These are phyloP conservation scores for Megaceryle torquata DNA, from an alignment of 2,113 vertebrate species.

Conservation along the genomic window DNA sequence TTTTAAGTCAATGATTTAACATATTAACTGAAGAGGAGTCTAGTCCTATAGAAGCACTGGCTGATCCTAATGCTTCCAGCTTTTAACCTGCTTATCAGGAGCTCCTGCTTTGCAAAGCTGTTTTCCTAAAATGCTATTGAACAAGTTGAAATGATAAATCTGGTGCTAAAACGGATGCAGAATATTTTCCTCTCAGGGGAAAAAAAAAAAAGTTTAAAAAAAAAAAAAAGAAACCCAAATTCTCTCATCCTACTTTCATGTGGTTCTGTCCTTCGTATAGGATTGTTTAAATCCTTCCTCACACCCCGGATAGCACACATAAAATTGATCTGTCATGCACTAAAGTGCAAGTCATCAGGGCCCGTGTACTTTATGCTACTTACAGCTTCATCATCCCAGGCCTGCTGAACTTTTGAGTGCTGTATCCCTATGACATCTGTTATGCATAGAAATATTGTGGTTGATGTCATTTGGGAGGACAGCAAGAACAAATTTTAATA, in stretches of 20 bases:
- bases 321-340: background rate
- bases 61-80: constrained; percentile 58
- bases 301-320: background rate
- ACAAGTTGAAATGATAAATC: constrained; percentile 70
- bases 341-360: background rate
- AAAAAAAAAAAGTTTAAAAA: background rate
- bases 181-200: constrained; percentile 20
- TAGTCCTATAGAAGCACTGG: background rate
- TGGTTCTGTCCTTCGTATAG: constrained; percentile 32
- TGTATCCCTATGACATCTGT: background rate
- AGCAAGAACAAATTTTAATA: background rate
- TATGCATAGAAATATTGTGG: background rate
- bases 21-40: constrained; percentile 32
- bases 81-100: constrained; percentile 58
- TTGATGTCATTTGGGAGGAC: background rate
- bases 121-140: constrained; percentile 28
- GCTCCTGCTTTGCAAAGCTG: constrained; percentile 60
- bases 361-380: background rate
- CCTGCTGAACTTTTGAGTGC: background rate
- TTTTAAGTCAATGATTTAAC: background rate
- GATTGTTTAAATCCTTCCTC: background rate
- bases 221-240: background rate
- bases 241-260: constrained; percentile 59
- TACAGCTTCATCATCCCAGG: background rate
- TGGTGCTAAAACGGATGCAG: background rate